Evolutionary conservation across 1,140 invertebrate genomes (phyloP), one percentile per base, ranked within the genome.

Genomic region (Drosophila paulistorum): DNA sequence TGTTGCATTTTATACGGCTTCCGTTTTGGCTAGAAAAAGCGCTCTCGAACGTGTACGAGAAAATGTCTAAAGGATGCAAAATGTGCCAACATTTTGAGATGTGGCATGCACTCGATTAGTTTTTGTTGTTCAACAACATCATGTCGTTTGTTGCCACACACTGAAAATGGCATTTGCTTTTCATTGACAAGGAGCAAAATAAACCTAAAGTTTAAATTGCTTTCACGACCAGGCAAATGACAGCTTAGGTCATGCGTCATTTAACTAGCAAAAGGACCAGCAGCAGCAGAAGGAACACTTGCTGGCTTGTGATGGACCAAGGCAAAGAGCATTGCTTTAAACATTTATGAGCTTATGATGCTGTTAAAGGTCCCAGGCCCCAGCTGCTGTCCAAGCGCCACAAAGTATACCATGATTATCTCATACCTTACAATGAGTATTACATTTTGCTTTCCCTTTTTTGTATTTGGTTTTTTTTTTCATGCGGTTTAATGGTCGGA

Each of bases 231-330:
- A 82, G 75, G 66, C 71, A 74, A 85, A 86, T 85, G 71, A 65
- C 74, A 75, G 74, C 78, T 74, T 62, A 64, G 82, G 81, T 79
- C 82, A 78, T 71, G 82, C 81, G 74, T 85, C 77, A 84, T 84
- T 84, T 81, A 74, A 58, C 71, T 64, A 62, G 55, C 7, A 61
- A 14, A 7, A 35, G 37, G 45, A 51, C 45, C 58, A 59, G 58
- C 58, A 68, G 20, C 20, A 17, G 48, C 39, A 42, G 7, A 9
- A 10, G 73, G 17, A 62, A 48, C 69, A 51, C 45, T 51, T 51
- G 17, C 45, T 2, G 2, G 45, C 2, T 20, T 48, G 7, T 20
- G 17, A 48, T 48, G 45, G 9, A 23, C 10, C 45, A 51, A 30
- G 33, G 41, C 41, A 42, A 57, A 51, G 58, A 51, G 45, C 45